phyloP scores from a whole-genome alignment of 2,113 vertebrate genomes.

The Aegotheles bennettii region DNA sequence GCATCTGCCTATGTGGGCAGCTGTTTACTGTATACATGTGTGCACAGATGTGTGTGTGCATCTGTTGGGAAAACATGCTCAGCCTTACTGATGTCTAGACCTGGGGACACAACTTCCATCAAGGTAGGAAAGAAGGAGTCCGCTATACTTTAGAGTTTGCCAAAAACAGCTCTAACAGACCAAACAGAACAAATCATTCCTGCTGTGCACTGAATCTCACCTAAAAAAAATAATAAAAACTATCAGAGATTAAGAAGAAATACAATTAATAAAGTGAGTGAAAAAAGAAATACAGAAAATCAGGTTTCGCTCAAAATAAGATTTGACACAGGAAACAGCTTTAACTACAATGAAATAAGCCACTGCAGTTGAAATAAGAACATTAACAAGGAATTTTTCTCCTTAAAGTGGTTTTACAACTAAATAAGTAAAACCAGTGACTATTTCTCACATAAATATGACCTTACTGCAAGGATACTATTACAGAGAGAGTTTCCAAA shows the following conservation, averaged over 20 bases:
- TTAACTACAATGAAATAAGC: not conserved
- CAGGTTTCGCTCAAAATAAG: not conserved
- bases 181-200: not conserved
- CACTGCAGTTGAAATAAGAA: not conserved
- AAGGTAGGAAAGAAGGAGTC: not conserved
- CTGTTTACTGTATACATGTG: not conserved
- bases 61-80: not conserved
- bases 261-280: not conserved
- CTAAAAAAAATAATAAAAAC: not conserved
- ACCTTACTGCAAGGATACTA: not conserved
- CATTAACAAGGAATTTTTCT: not conserved
- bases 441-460: not conserved
- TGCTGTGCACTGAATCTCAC: not conserved
- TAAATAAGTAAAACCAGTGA: not conserved
- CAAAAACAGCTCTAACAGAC: not conserved
- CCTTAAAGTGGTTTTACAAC: not conserved
- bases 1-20: not conserved
- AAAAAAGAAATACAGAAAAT: not conserved
- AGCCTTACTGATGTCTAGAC: not conserved
- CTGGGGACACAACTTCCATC: not conserved
- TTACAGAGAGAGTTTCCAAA: not conserved
- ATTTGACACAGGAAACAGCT: not conserved
- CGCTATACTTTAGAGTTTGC: not conserved
- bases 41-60: too few relatives aligned
- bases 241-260: not conserved